Evolutionary conservation across 2,797 vertebrate species (phyloP).

Genomic region (Gymnodraco acuticeps): DNA sequence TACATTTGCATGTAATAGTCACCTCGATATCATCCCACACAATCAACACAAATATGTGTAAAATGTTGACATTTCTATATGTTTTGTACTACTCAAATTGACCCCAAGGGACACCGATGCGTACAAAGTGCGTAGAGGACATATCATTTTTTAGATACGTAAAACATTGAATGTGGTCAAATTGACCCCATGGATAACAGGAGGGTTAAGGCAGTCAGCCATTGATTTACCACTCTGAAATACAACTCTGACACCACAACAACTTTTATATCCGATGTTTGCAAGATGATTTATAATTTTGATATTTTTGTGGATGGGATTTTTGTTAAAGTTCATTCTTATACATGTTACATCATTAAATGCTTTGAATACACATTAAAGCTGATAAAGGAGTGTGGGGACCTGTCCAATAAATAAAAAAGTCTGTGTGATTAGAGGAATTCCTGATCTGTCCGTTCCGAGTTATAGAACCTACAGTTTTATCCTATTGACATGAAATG

Average conservation of each 20-base stretch:
- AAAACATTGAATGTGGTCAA: too few relatives aligned
- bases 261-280: conserved; percentile 13
- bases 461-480: conserved; percentile 22
- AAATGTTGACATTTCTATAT: too few relatives aligned
- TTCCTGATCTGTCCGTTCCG: conserved; percentile 20
- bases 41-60: too few relatives aligned
- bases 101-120: too few relatives aligned
- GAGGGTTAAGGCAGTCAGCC: conserved; percentile 9
- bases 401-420: conserved; percentile 19
- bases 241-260: conserved; percentile 32
- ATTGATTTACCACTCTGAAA: conserved; percentile 54
- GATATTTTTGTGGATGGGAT: conserved; percentile 6
- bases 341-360: not conserved
- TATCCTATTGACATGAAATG: conserved; percentile 37
- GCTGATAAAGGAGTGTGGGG: conserved; percentile 14
- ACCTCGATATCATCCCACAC: too few relatives aligned
- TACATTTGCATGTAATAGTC: too few relatives aligned
- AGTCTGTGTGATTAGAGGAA: conserved; percentile 19
- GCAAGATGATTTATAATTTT: conserved; percentile 1
- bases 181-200: too few relatives aligned
- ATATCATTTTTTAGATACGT: too few relatives aligned
- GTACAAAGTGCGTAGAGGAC: too few relatives aligned
- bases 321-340: conserved; percentile 7
- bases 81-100: too few relatives aligned
- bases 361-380: conserved; percentile 9